These are phyloP conservation scores for Xestia xanthographa DNA, from an alignment of 2,888 invertebrate species.

Conservation along the genomic window DNA sequence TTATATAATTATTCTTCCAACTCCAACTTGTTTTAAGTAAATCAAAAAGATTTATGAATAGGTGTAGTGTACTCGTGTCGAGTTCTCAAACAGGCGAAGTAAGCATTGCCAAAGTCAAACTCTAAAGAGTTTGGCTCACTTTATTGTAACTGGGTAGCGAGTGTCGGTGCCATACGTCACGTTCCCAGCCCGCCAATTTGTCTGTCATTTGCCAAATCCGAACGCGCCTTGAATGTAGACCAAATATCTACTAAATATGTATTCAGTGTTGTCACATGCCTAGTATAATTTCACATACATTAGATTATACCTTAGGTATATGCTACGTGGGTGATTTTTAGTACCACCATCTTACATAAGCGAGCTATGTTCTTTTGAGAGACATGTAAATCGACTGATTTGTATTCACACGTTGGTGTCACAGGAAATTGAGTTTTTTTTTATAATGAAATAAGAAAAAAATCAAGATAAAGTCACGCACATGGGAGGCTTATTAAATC, in stretches of 20 bases:
- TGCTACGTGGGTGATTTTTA: slow-evolving; percentile 58
- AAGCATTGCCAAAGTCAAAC: slow-evolving; percentile 65
- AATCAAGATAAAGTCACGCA: slow-evolving; percentile 59
- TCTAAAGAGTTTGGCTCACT: slow-evolving; percentile 66
- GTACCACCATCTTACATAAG: slow-evolving; percentile 35
- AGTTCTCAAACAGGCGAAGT: slow-evolving; percentile 57
- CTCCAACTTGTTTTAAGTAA: slow-evolving; percentile 42
- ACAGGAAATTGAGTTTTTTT: slow-evolving; percentile 63
- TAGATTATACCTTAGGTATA: slow-evolving; percentile 59
- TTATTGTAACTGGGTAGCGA: slow-evolving; percentile 68
- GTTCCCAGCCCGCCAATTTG: slow-evolving; percentile 82
- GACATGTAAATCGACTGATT: slow-evolving; percentile 65
- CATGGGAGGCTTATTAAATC: slow-evolving; percentile 56
- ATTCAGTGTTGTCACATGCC: slow-evolving; percentile 64
- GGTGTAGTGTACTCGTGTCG: slow-evolving; percentile 39
- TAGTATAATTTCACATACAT: slow-evolving; percentile 68
- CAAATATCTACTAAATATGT: slow-evolving; percentile 69
- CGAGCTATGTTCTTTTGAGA: slow-evolving; percentile 31
- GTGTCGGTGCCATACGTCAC: slow-evolving; percentile 81
- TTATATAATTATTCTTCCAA: slow-evolving; percentile 34
- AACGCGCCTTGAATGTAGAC: slow-evolving; percentile 79
- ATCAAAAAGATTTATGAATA: slow-evolving; percentile 52
- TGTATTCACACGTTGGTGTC: slow-evolving; percentile 64
- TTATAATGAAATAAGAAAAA: slow-evolving; percentile 62
- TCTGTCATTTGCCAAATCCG: slow-evolving; percentile 85